phyloP scores from a whole-genome alignment of 2,113 vertebrate species.

The Mastomys coucha region DNA sequence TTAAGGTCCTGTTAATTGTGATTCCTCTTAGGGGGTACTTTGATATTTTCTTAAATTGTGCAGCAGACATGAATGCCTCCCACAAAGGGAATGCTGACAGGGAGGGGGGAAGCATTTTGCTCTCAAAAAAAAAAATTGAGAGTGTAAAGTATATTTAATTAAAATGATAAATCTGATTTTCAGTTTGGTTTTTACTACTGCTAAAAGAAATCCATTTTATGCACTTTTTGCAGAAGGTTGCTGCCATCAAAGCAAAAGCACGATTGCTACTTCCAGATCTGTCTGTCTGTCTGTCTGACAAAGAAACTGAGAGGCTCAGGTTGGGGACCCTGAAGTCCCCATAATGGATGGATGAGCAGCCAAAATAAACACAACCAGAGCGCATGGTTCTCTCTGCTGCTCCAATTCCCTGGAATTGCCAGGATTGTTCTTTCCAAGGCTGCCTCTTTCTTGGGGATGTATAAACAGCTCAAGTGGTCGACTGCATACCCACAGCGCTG shows the following conservation, averaged over 20 bases:
- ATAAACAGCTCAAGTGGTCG: not conserved
- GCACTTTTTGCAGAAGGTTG: conserved; percentile 55
- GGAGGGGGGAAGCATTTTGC: conserved; percentile 21
- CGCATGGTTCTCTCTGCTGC: not conserved
- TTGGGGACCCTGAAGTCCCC: not conserved
- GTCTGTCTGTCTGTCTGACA: conserved; percentile 41
- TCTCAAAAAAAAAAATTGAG: conserved; percentile 75
- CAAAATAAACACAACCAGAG: rapidly evolving
- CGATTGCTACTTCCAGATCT: conserved; percentile 56
- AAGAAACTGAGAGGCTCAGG: conserved; percentile 23
- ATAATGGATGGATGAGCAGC: not conserved
- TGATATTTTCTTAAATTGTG: conserved; percentile 61
- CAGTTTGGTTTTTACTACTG: conserved; percentile 74
- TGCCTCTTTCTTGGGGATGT: not conserved
- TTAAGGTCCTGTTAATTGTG: conserved; percentile 56
- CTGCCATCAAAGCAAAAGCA: conserved; percentile 56
- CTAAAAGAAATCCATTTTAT: conserved; percentile 71
- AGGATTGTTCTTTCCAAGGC: not conserved
- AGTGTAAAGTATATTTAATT: conserved; percentile 83
- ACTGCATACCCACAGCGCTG: not conserved
- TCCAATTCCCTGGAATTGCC: not conserved
- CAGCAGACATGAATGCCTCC: conserved; percentile 56
- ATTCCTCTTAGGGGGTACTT: conserved; percentile 52
- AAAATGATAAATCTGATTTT: conserved; percentile 85
- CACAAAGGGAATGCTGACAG: conserved; percentile 68